Evolutionary conservation across 2,113 vertebrate genomes (phyloP).

Genomic region (Catharus minimus): DNA sequence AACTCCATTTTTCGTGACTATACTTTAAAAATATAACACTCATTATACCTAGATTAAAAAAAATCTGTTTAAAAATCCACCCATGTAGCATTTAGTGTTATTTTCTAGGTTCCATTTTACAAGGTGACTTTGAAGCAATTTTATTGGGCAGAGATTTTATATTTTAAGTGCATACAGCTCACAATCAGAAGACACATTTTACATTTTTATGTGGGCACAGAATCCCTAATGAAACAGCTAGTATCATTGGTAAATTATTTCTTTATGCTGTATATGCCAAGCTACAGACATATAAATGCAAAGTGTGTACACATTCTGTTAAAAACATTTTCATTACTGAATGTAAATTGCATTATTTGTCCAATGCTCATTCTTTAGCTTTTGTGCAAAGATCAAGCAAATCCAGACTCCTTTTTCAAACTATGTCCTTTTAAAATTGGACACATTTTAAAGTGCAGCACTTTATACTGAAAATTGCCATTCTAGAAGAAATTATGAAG

Average conservation of each 20-base stretch:
- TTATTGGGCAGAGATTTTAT: constrained; percentile 32
- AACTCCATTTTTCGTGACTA: not conserved
- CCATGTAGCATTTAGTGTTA: not conserved
- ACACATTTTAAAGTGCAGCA: not conserved
- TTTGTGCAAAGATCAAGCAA: constrained; percentile 22
- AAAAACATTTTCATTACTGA: constrained; percentile 60
- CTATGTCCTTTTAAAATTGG: not conserved
- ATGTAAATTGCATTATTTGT: constrained; percentile 52
- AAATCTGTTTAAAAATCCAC: constrained; percentile 12
- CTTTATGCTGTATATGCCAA: constrained; percentile 8
- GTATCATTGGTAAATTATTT: constrained; percentile 35
- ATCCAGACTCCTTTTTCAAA: not conserved
- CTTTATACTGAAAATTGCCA: constrained; percentile 17
- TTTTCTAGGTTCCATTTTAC: not conserved
- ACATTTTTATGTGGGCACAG: constrained; percentile 42
- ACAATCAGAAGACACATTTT: constrained; percentile 34
- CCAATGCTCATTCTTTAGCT: not conserved
- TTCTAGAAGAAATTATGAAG: not conserved
- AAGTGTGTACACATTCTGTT: constrained; percentile 57
- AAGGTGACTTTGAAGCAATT: constrained; percentile 55
- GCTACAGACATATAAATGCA: constrained; percentile 47
- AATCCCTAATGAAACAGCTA: constrained; percentile 42
- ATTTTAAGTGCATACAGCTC: constrained; percentile 27
- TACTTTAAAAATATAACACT: not conserved
- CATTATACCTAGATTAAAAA: not conserved